Base-by-base conservation (phyloP, 64 coral and sea anemone species). In the Actinia tenebrosa region DNA sequence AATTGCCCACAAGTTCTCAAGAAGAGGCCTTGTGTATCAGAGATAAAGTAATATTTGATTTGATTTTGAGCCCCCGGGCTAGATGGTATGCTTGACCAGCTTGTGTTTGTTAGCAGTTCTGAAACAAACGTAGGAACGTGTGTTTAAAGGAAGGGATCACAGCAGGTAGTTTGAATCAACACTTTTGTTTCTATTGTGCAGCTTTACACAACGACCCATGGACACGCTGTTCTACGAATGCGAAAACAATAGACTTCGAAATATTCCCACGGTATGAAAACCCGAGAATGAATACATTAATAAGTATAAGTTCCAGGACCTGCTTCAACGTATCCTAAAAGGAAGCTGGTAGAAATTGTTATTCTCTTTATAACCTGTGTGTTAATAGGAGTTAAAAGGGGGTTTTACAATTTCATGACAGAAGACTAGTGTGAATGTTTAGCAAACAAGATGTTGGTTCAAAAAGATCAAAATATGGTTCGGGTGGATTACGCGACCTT, bases 221-320 rank as follows among this genome's bases (percentile, higher is more conserved):
- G 19, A 45, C 83, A 85, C 83, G 83, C 83, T 85, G 83, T 17
- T 64, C 30, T 30, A 54, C 83, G n/a, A 60, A 50, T 18, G 22
- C 52, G 5, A 42, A 45, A 85, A 85, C 83, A 85, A 85, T 26
- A 42, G 83, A 44, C 56, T 30, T 58, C 56, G n/a, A 85, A 85
- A 85, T 85, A 43, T 85, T 85, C 83, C 83, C 83, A 85, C 83
- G 83, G 83, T 85, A 59, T 16, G 42, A 85, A 43, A 85, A 18
- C 30, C 83, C 69, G 26, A 75, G 10, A 15, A 75, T n/a, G 79
- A 81, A 45, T 53, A 81, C 53, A 81, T 81, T 3, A 81, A 81
- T 81, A 81, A 45, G 16, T 50, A 37, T 37, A 23, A 81, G 14
- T 22, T 23, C 19, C 13, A 53, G 19, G 42, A 81, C 79, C 79